Percentiles rank a stretch among this genome's conserved stretches.
phyloP scores from a whole-genome alignment of 2,888 invertebrate genomes.

The Sipunculus nudus region DNA sequence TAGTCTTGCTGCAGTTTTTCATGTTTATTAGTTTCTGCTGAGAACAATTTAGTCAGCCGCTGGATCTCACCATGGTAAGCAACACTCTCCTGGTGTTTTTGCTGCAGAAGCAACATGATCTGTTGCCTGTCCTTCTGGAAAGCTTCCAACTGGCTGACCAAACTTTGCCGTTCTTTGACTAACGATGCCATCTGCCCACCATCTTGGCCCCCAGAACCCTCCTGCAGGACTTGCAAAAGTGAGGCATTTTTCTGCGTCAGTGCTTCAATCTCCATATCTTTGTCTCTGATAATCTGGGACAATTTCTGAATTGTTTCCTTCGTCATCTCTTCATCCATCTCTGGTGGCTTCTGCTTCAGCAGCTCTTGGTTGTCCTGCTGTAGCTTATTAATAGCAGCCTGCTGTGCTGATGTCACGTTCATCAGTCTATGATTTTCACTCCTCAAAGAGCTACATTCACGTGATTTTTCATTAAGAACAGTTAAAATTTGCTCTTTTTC shows the following conservation, averaged over 20 bases:
- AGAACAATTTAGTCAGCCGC: conserved; percentile 69
- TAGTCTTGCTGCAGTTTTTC: conserved; percentile 56
- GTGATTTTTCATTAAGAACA: conserved; percentile 65
- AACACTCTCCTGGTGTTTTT: conserved; percentile 86
- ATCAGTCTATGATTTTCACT: conserved; percentile 65
- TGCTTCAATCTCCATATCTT: conserved; percentile 67
- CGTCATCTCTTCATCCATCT: conserved; percentile 62
- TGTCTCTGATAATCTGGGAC: conserved; percentile 65
- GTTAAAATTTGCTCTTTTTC: conserved; percentile 66
- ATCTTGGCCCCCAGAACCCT: conserved; percentile 32
- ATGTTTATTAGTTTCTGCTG: conserved; percentile 47
- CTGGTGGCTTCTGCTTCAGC: conserved; percentile 27
- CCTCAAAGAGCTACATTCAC: conserved; percentile 63
- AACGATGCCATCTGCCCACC: conserved; percentile 44
- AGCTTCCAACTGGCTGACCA: conserved; percentile 78
- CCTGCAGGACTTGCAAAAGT: conserved; percentile 60
- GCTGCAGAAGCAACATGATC: conserved; percentile 71
- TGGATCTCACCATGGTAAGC: conserved; percentile 88
- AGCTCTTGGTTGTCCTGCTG: conserved; percentile 57
- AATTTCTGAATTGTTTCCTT: conserved; percentile 66
- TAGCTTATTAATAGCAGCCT: conserved; percentile 61
- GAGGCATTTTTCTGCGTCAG: conserved; percentile 65
- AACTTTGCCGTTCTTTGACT: conserved; percentile 62
- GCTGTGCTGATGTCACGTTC: conserved; percentile 62
- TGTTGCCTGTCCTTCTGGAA: conserved; percentile 67